Base-by-base conservation (phyloP, 2,797 vertebrate species). In the Parambassis ranga region DNA sequence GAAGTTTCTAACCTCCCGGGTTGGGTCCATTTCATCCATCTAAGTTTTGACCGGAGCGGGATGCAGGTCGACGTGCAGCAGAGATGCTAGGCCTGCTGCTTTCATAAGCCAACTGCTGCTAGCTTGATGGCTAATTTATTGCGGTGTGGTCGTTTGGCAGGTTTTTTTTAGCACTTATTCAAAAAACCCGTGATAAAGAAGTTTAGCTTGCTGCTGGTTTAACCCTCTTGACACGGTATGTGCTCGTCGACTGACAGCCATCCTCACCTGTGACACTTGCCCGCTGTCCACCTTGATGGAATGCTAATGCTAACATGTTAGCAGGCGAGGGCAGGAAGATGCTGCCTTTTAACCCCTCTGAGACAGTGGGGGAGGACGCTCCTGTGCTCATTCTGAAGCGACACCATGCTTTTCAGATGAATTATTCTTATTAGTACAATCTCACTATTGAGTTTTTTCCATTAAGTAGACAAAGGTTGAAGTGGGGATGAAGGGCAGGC, bases 251-350 rank as follows among this genome's bases (percentile, higher is more conserved):
- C 14, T 36, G 23, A 36, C 22, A 7, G 7, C 22, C 5, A 28
- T 9, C 23, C 36, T 39, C 11, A 1, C 11, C 1, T n/a, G 31
- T 20, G 37, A 6, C 35, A 15, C 13, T 35, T 42, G 38, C 5
- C 44, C 39, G 49, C 51, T 48, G 24, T 63, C 77, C 75, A 79
- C 74, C 75, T 83, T 80, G 56, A 36, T 55, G 50, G 20, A 22
- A 23, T 51, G 79, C 73, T 77, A 48, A 75, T 63, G 86, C 84
- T 88, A 86, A 75, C 26, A 18, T 38, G 63, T 28, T 84, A 86
- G 76, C 78, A 35, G 32, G 39, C 31, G 71, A 84, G 65, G 70
- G 28, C 73, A 78, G 48, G 4, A 67, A 14, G 69, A 81, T 79
- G 80, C 65, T 82, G 65, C 56, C 26, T 26, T 35, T 14, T 35